Conservation (phyloP, 2,888 invertebrate species). For the Trissoscelio sp. region DNA sequence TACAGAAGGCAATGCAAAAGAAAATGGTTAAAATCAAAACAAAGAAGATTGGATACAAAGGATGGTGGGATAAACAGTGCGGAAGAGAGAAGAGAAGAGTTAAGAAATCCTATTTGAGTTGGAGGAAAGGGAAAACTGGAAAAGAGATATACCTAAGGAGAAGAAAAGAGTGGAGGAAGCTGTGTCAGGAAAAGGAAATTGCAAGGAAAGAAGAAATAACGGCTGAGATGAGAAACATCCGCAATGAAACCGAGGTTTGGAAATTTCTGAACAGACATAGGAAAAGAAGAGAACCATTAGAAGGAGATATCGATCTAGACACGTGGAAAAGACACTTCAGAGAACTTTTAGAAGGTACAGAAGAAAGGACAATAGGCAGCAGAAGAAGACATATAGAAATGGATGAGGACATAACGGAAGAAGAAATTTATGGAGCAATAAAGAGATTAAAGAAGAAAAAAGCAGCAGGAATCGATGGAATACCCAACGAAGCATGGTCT, state of each 20-base stretch:
- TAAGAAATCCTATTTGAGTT: slow-evolving; percentile 12
- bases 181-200: slow-evolving; percentile 20
- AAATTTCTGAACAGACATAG: slow-evolving; percentile 28
- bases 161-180: slow-evolving; percentile 13
- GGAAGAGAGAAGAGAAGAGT: slow-evolving; percentile 17
- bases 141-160: slow-evolving; percentile 6
- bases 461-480: neutral
- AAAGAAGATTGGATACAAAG: slow-evolving; percentile 33
- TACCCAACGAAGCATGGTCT: neutral
- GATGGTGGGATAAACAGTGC: slow-evolving; percentile 27
- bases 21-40: slow-evolving; percentile 19
- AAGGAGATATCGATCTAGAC: neutral
- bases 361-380: neutral
- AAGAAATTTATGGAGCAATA: neutral
- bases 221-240: neutral
- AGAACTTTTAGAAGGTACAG: neutral
- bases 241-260: slow-evolving; percentile 5
- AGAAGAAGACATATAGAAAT: neutral
- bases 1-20: slow-evolving; percentile 3
- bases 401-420: neutral
- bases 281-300: slow-evolving; percentile 7
- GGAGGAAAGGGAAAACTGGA: slow-evolving; percentile 7
- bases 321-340: slow-evolving; percentile 12
- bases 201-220: slow-evolving; percentile 5
- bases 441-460: neutral